phyloP scores from a whole-genome alignment of 2,888 invertebrate species.

The Coenonympha arcania region DNA sequence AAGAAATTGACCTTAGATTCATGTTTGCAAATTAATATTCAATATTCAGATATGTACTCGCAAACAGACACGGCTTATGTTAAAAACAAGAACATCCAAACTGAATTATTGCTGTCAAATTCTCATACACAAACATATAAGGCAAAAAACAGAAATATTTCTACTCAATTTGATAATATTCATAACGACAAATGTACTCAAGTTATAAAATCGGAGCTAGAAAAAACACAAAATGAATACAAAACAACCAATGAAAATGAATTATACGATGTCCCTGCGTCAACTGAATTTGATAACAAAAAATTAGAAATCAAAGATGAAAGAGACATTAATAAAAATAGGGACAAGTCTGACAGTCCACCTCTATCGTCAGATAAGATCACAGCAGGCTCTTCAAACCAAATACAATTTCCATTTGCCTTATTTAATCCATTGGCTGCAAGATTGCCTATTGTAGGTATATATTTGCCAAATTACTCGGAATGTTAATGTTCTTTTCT shows the following conservation, averaged over 20 bases:
- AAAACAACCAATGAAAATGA: slow-evolving; percentile 36
- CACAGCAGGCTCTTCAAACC: slow-evolving; percentile 38
- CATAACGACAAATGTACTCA: slow-evolving; percentile 45
- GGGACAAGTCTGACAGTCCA: slow-evolving; percentile 65
- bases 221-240: slow-evolving; percentile 36
- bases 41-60: slow-evolving; percentile 53
- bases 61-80: slow-evolving; percentile 55
- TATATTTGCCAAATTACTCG: slow-evolving; percentile 33
- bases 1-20: slow-evolving; percentile 57
- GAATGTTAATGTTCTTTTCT: slow-evolving; percentile 18
- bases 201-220: slow-evolving; percentile 34
- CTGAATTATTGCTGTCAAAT: slow-evolving; percentile 39
- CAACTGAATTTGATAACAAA: slow-evolving; percentile 23
- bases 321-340: slow-evolving; percentile 22
- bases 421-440: slow-evolving; percentile 67
- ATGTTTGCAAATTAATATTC: slow-evolving; percentile 50
- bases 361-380: slow-evolving; percentile 59
- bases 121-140: slow-evolving; percentile 53
- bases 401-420: slow-evolving; percentile 56
- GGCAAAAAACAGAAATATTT: slow-evolving; percentile 45
- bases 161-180: slow-evolving; percentile 46
- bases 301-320: slow-evolving; percentile 17
- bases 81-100: slow-evolving; percentile 59
- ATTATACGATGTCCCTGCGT: slow-evolving; percentile 15
- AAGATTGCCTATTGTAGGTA: slow-evolving; percentile 70